Evolutionary conservation across 2,113 vertebrate genomes (phyloP).

Genomic region (Columba livia): DNA sequence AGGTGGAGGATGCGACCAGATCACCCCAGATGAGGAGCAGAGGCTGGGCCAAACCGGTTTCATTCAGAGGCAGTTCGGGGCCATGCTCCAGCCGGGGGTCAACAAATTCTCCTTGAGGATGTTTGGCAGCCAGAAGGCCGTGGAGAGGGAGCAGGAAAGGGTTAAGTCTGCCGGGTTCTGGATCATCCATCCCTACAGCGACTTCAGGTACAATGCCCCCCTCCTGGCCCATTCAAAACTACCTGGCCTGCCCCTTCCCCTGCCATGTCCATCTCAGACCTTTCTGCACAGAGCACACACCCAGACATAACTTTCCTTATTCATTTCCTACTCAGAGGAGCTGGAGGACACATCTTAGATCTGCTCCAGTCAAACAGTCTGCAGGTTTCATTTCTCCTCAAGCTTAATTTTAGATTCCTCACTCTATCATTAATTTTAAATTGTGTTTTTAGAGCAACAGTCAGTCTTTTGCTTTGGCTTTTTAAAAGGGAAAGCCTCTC

Average conservation of each 20-base stretch:
- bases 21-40: slow-evolving; percentile 89
- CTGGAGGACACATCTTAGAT: not conserved
- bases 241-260: not conserved
- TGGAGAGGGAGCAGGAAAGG: slow-evolving; percentile 95
- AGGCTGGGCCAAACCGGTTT: slow-evolving; percentile 91
- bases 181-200: slow-evolving; percentile 99
- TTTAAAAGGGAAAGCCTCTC: not conserved
- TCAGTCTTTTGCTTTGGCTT: not conserved
- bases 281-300: not conserved
- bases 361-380: not conserved
- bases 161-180: slow-evolving; percentile 98
- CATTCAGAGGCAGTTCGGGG: slow-evolving; percentile 96
- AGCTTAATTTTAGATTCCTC: not conserved
- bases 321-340: not conserved
- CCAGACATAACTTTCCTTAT: slow-evolving; percentile 10
- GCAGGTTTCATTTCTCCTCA: not conserved
- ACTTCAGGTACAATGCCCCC: slow-evolving; percentile 91
- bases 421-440: not conserved
- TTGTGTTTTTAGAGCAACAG: not conserved
- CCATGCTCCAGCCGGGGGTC: slow-evolving; percentile 98
- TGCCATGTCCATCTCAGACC: not conserved
- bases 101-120: slow-evolving; percentile 99
- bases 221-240: not conserved
- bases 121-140: slow-evolving; percentile 99
- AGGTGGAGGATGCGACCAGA: slow-evolving; percentile 88